phyloP scores from a whole-genome alignment of 2,113 vertebrate species.

The Jacana jacana region DNA sequence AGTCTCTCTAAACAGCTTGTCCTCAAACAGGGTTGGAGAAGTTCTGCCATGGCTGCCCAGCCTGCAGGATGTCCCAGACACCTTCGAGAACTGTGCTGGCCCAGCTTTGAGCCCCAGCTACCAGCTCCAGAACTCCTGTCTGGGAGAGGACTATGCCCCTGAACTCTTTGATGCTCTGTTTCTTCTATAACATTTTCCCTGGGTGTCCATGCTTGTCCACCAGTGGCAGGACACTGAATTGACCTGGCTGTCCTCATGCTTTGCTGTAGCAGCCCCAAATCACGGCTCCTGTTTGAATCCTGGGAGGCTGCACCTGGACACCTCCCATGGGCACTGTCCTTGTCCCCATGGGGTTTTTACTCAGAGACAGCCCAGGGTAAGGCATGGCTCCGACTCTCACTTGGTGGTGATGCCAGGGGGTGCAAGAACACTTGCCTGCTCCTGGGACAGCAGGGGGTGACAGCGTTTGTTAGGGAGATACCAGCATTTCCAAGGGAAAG shows the following conservation, averaged over 20 bases:
- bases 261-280: background rate
- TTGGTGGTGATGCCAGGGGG: rapidly evolving
- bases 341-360: background rate
- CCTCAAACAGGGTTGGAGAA: background rate
- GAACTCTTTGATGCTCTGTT: background rate
- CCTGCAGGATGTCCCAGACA: background rate
- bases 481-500: background rate
- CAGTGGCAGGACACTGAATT: background rate
- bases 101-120: background rate
- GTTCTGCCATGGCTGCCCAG: background rate
- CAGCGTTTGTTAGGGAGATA: no score
- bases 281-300: background rate
- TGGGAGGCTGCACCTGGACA: background rate
- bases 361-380: background rate
- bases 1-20: background rate
- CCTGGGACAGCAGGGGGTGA: background rate
- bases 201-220: background rate
- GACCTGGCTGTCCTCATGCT: background rate
- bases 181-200: background rate
- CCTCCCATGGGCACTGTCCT: background rate
- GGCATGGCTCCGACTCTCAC: background rate
- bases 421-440: background rate
- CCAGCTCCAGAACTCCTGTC: background rate
- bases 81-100: rapidly evolving
- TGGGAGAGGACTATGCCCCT: rapidly evolving